A percentile compares a stretch with the other conserved stretches of the same genome.
phyloP scores from a whole-genome alignment of 2,113 vertebrate species.

The Sapajus apella region DNA sequence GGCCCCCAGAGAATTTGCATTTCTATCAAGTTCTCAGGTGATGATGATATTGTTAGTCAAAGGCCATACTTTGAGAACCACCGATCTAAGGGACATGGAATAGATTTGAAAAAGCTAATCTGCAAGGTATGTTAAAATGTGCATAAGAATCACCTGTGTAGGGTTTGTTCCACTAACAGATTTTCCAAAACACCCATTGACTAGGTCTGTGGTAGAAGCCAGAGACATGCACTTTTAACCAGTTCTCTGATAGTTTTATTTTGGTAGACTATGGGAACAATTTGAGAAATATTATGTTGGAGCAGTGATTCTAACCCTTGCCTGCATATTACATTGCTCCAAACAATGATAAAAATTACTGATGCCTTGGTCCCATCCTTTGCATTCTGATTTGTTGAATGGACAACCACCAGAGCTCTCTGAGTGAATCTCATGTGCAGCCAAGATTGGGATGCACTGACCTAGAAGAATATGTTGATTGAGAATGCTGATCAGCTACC shows the following conservation, averaged over 20 bases:
- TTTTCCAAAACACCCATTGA: neutral
- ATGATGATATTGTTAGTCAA: neutral
- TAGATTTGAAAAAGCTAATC: neutral
- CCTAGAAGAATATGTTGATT: neutral
- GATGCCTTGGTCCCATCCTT: neutral
- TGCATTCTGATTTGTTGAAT: neutral
- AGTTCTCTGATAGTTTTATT: neutral
- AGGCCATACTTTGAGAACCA: neutral
- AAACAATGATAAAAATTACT: neutral
- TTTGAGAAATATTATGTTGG: neutral
- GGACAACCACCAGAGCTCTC: neutral
- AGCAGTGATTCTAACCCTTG: neutral
- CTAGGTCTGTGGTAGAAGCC: neutral
- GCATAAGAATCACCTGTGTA: neutral
- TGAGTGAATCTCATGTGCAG: neutral
- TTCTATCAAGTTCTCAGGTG: neutral
- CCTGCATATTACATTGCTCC: neutral
- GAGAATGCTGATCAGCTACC: neutral
- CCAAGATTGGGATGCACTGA: neutral
- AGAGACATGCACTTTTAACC: neutral
- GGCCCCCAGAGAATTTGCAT: neutral
- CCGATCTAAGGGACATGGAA: neutral
- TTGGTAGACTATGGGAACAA: neutral
- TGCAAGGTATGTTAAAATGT: neutral
- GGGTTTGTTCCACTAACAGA: neutral